These are phyloP conservation scores for Marasmarcha lunaedactyla DNA, from an alignment of 2,888 invertebrate genomes.

Conservation along the genomic window DNA sequence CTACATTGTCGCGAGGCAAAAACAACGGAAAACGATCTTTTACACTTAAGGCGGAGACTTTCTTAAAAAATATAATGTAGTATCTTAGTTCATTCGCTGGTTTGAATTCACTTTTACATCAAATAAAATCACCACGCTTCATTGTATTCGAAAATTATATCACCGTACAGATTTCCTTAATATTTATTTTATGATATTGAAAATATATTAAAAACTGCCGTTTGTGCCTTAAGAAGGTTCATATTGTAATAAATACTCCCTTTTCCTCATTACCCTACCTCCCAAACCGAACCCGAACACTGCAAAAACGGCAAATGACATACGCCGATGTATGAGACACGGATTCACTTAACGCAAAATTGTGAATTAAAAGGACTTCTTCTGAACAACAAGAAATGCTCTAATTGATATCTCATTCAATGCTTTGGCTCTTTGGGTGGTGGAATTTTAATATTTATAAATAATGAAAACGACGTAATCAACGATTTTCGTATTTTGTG, in stretches of 20 bases:
- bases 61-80: constrained; percentile 6
- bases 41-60: constrained; percentile 35
- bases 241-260: constrained; percentile 44
- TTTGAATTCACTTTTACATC: no score
- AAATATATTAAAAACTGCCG: constrained; percentile 11
- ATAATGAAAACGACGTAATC: constrained; percentile 41
- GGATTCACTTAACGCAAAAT: constrained; percentile 56
- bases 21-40: constrained; percentile 24
- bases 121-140: no score
- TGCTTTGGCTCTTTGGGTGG: constrained; percentile 60
- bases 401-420: constrained; percentile 67
- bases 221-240: constrained; percentile 27
- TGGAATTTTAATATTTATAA: constrained; percentile 43
- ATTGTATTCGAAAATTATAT: no score
- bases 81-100: no score
- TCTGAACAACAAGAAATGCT: constrained; percentile 43
- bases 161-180: no score
- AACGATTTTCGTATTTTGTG: constrained; percentile 21
- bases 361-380: constrained; percentile 58
- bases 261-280: constrained; percentile 58
- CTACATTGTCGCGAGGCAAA: constrained; percentile 52
- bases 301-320: constrained; percentile 63
- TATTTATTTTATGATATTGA: no score
- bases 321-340: constrained; percentile 42
- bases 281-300: constrained; percentile 47